Percentiles rank a stretch among this genome's conserved stretches.
Evolutionary conservation across 2,888 invertebrate species (phyloP).

Genomic region (Liopterus haemorrhoidalis): DNA sequence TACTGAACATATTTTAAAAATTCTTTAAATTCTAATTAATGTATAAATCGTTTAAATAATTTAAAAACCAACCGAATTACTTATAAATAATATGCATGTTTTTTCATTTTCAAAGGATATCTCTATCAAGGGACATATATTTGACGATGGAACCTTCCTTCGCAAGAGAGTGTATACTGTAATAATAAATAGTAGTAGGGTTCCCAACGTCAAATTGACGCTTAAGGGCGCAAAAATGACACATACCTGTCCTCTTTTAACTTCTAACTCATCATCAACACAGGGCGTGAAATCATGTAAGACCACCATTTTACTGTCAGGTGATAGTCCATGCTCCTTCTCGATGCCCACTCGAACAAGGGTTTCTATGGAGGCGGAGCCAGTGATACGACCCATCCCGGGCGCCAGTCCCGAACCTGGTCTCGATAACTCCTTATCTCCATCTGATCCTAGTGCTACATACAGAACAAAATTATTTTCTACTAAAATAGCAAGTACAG

Average conservation of each 20-base stretch:
- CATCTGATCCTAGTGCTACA: conserved; percentile 71
- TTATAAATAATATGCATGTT: not conserved
- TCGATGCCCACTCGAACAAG: conserved; percentile 84
- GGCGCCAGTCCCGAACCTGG: conserved; percentile 65
- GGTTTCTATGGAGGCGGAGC: conserved; percentile 89
- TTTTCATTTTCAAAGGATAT: not conserved
- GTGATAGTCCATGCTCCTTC: conserved; percentile 85
- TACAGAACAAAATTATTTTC: too few species aligned
- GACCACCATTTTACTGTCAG: conserved; percentile 92
- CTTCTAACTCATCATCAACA: conserved; percentile 89
- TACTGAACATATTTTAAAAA: conserved; percentile 1
- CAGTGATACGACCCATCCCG: conserved; percentile 88
- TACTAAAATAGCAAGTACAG: too few species aligned
- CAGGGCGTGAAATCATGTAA: conserved; percentile 92
- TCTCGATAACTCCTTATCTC: conserved; percentile 65
- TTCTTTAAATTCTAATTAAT: too few species aligned
- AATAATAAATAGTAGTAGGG: conserved; percentile 4
- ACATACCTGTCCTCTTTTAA: conserved; percentile 72
- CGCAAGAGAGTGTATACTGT: not conserved
- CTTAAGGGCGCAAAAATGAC: too few species aligned
- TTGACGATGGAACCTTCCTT: not conserved
- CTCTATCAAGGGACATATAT: not conserved
- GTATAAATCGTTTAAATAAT: conserved; percentile 8
- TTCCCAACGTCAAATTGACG: too few species aligned
- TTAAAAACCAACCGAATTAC: conserved; percentile 1